Conservation (phyloP, 2,797 vertebrate species). For the Chromis chromis region DNA sequence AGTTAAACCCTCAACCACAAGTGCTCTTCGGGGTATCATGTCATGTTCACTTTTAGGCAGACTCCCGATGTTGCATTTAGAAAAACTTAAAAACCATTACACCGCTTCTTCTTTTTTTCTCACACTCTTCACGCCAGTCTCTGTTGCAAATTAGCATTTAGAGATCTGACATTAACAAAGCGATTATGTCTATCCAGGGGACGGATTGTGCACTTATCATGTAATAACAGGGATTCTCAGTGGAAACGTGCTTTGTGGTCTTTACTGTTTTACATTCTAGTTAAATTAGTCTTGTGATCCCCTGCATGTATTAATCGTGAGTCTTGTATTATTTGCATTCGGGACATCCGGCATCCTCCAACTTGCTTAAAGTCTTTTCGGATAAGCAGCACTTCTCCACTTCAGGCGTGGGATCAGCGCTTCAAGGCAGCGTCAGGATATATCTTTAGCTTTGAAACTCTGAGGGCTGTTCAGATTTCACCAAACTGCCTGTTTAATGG, state of each 20-base stretch:
- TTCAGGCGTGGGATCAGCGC: slow-evolving; percentile 61
- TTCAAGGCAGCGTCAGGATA: slow-evolving; percentile 61
- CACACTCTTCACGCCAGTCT: not conserved
- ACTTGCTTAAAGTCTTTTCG: slow-evolving; percentile 44
- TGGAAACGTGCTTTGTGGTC: slow-evolving; percentile 13
- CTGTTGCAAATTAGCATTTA: slow-evolving; percentile 29
- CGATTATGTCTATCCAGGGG: slow-evolving; percentile 13
- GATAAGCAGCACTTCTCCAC: slow-evolving; percentile 53
- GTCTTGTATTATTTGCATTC: slow-evolving; percentile 32
- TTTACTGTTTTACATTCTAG: slow-evolving; percentile 32
- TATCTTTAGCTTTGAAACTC: slow-evolving; percentile 75
- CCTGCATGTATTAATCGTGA: slow-evolving; percentile 6
- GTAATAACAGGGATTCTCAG: slow-evolving; percentile 25
- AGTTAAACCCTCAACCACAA: slow-evolving; percentile 61
- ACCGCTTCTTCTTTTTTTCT: slow-evolving; percentile 25
- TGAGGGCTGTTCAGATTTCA: slow-evolving; percentile 67
- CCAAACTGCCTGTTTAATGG: slow-evolving; percentile 76
- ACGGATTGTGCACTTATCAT: slow-evolving; percentile 13
- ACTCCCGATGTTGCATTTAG: slow-evolving; percentile 20
- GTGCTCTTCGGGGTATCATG: slow-evolving; percentile 39
- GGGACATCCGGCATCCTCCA: slow-evolving; percentile 29
- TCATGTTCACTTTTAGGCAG: slow-evolving; percentile 55
- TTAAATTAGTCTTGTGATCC: slow-evolving; percentile 27
- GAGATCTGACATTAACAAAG: slow-evolving; percentile 30
- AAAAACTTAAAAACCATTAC: not conserved